phyloP scores from a whole-genome alignment of 2,888 invertebrate species.

The Liposcelis brunnea region DNA sequence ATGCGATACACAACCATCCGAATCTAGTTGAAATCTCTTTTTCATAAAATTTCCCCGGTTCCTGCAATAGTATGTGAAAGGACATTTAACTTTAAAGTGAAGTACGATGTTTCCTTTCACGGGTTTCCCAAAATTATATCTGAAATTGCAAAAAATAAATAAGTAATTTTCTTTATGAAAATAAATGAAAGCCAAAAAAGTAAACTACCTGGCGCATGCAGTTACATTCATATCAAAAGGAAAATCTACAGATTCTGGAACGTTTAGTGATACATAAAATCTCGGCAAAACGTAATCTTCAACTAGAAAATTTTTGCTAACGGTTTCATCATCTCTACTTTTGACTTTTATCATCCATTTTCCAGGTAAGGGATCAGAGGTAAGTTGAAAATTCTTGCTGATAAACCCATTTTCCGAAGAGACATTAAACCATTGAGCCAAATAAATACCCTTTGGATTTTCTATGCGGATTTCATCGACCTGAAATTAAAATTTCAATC shows the following conservation, averaged over 20 bases:
- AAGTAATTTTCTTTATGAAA: constrained; percentile 6
- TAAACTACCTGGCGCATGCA: constrained; percentile 37
- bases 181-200: neutral
- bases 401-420: constrained; percentile 41
- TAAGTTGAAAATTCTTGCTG: constrained; percentile 33
- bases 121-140: constrained; percentile 33
- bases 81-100: constrained; percentile 15
- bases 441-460: constrained; percentile 43
- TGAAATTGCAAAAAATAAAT: constrained; percentile 17
- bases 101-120: constrained; percentile 26
- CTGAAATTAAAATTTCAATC: constrained; percentile 25
- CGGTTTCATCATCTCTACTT: constrained; percentile 15
- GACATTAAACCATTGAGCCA: constrained; percentile 43
- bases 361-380: constrained; percentile 22
- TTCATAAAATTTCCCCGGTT: constrained; percentile 13
- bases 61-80: constrained; percentile 13
- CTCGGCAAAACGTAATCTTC: constrained; percentile 39
- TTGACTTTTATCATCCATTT: constrained; percentile 22
- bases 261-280: constrained; percentile 36
- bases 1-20: too few relatives aligned
- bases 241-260: constrained; percentile 28
- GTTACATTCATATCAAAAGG: constrained; percentile 30
- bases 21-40: too few relatives aligned
- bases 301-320: constrained; percentile 28
- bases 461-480: constrained; percentile 46